Percentiles rank a stretch among this genome's conserved stretches.
Conservation (phyloP, 2,888 invertebrate genomes). For the Harpalus rubripes region DNA sequence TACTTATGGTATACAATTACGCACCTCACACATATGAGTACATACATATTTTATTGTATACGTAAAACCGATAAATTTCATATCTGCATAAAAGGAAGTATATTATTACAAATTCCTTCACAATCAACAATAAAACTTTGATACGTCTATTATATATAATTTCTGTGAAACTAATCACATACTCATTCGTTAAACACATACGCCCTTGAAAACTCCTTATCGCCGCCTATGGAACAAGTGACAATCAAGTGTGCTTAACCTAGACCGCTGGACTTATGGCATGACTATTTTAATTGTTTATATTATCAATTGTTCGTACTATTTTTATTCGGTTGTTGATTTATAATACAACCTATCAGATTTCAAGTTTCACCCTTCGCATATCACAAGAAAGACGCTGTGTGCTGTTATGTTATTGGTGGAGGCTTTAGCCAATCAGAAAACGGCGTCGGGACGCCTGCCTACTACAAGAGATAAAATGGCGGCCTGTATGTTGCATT, state of each 20-base stretch:
- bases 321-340: conserved; percentile 7
- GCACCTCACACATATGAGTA: too few species aligned
- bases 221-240: background rate
- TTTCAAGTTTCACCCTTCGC: conserved; percentile 11
- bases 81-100: too few species aligned
- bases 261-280: conserved; percentile 31
- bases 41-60: too few species aligned
- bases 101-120: background rate
- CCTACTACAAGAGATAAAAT: conserved; percentile 30
- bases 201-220: conserved; percentile 11
- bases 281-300: conserved; percentile 23
- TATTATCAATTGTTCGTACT: conserved; percentile 1
- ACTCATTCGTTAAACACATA: background rate
- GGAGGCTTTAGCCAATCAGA: conserved; percentile 28
- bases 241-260: conserved; percentile 40
- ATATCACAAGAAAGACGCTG: conserved; percentile 2
- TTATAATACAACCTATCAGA: background rate
- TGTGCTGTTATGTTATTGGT: conserved; percentile 23
- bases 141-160: background rate
- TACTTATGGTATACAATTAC: too few species aligned
- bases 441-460: conserved; percentile 50
- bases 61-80: too few species aligned
- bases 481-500: background rate
- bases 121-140: background rate
- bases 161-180: background rate